A percentile compares a stretch with the other conserved stretches of the same genome.
Conservation (phyloP, 2,888 invertebrate species). For the Macropis europaea region DNA sequence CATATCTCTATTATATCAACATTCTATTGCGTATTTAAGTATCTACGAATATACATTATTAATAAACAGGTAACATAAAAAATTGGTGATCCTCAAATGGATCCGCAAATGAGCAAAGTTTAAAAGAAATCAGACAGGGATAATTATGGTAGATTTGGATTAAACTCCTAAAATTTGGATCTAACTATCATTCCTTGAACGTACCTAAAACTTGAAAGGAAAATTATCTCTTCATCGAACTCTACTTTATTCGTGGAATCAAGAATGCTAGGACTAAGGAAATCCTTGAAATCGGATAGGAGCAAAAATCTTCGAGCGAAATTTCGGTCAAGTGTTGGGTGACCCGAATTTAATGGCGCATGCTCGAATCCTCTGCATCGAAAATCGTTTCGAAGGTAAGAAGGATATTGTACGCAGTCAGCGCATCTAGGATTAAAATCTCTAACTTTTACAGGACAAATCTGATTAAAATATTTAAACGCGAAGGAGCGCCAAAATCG, state of each 20-base stretch:
- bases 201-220: too few species aligned
- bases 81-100: too few species aligned
- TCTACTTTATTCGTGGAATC: not conserved
- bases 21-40: too few species aligned
- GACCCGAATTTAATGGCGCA: conserved; percentile 53
- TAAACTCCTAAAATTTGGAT: too few species aligned
- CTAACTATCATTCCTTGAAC: too few species aligned
- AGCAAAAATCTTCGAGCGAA: conserved; percentile 13
- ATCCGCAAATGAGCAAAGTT: too few species aligned
- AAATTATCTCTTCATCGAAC: too few species aligned
- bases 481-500: not conserved
- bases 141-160: too few species aligned
- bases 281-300: not conserved
- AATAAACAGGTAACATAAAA: too few species aligned
- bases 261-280: not conserved
- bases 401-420: conserved; percentile 19
- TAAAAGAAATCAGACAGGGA: too few species aligned
- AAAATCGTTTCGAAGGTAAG: conserved; percentile 37
- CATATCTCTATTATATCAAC: too few species aligned
- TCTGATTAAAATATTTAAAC: not conserved
- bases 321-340: conserved; percentile 49
- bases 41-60: too few species aligned
- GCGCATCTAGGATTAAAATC: not conserved
- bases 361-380: conserved; percentile 36
- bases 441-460: not conserved